Base-by-base conservation (phyloP, 2,113 vertebrate genomes). In the Bagarius yarrelli region DNA sequence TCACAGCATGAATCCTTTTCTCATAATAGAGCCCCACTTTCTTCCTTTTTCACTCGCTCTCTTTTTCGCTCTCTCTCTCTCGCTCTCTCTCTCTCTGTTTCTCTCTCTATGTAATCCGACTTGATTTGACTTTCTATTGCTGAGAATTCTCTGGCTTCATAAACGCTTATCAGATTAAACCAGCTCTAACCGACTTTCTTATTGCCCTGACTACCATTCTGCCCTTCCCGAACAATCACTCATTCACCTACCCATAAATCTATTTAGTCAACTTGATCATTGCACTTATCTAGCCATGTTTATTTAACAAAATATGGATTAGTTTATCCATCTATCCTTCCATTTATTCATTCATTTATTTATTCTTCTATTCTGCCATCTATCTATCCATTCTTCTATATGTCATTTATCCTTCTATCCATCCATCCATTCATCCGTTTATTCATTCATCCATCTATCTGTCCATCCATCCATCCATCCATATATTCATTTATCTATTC, bases 81-180 rank as follows among this genome's bases (percentile, higher is more conserved):
- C 25, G 30, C 47, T 78, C 30, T 73, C 21, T 78, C 47, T 55
- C 52, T 67, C 60, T 57, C 60, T 47, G 15, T 19, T 36, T n/a
- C 25, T 53, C 47, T 78, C 30, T 73, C 25, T 78, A 23, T 73
- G 19, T 53, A 61, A 44, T 70, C 80, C 76, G 69, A 71, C 34
- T 71, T 81, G 79, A 61, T 73, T 83, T 84, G 56, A n/a, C 32
- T 76, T 82, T 86, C 84, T 74, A 88, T 88, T 86, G 82, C 79
- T 81, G 52, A 86, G 82, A 81, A 74, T 87, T 81, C 78, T 60
- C 83, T 87, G 79, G 82, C 85, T 90, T 83, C 78, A 82, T 90
- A 83, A 88, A 87, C 88, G 85, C 79, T 82, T 81, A 79, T 86
- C 85, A 89, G 88, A 90, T 87, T 88, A 87, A 86, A 72, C 59